Conservation (phyloP, 2,888 invertebrate genomes). For the Resseliella maxima region DNA sequence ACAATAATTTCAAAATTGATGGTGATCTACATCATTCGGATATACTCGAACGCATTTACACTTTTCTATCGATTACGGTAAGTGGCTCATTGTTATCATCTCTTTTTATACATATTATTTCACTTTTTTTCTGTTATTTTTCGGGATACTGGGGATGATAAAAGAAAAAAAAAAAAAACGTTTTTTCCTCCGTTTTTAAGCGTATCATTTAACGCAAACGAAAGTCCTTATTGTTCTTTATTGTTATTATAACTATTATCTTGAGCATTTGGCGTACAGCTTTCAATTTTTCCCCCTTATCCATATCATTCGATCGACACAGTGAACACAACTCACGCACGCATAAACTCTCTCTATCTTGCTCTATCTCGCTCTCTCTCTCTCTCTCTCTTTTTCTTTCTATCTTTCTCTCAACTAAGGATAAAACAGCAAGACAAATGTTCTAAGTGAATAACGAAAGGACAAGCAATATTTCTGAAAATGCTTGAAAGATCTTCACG, state of each 20-base stretch:
- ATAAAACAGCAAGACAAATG: neutral
- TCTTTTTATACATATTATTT: neutral
- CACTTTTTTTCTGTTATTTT: neutral
- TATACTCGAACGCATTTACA: conserved; percentile 75
- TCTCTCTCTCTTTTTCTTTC: neutral
- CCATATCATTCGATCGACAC: neutral
- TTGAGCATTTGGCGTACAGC: neutral
- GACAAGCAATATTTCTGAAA: neutral
- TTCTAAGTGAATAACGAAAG: neutral
- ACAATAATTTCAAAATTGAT: conserved; percentile 55
- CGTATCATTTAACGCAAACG: neutral
- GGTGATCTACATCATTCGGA: conserved; percentile 61
- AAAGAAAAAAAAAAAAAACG: neutral
- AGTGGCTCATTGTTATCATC: conserved; percentile 63
- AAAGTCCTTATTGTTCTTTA: conserved; percentile 2
- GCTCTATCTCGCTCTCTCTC: too few relatives aligned
- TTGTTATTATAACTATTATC: neutral
- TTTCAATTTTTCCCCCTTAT: neutral
- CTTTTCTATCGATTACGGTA: conserved; percentile 85
- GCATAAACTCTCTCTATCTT: too few relatives aligned
- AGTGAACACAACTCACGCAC: neutral
- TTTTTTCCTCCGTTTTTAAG: neutral
- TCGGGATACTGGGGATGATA: too few relatives aligned
- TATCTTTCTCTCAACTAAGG: neutral
- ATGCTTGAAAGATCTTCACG: conserved; percentile 4